Percentiles rank a stretch among this genome's conserved stretches.
Conservation (phyloP, 2,113 vertebrate species). For the Corapipo altera region DNA sequence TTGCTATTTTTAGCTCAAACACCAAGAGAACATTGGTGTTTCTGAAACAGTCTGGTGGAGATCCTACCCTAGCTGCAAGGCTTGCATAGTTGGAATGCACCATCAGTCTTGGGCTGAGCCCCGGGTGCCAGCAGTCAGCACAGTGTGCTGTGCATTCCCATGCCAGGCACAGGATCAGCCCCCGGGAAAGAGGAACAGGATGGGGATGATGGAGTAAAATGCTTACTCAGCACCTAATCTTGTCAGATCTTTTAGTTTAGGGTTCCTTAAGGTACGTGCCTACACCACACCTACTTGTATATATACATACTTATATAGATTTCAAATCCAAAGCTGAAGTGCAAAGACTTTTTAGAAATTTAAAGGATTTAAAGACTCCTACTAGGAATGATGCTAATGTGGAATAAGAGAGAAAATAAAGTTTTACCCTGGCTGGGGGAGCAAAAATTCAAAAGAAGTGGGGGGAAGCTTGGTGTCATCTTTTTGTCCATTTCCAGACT, state of each 20-base stretch:
- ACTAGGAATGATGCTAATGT: neutral
- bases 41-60: neutral
- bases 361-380: neutral
- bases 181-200: neutral
- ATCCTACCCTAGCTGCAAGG: neutral
- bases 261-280: neutral
- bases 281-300: neutral
- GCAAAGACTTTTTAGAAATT: neutral
- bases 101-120: fast-evolving
- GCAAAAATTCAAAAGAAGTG: neutral
- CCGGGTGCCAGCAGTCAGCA: neutral
- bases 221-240: neutral
- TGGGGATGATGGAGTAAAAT: neutral
- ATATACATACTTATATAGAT: fast-evolving
- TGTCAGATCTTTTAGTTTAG: neutral
- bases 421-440: neutral
- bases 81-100: neutral
- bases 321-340: neutral
- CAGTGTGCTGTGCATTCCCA: fast-evolving
- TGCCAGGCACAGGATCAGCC: neutral
- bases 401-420: neutral
- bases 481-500: neutral
- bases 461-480: neutral
- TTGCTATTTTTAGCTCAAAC: neutral
- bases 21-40: neutral